Evolutionary conservation across 2,888 invertebrate species (phyloP).

Genomic region (Latrodectus hesperus): DNA sequence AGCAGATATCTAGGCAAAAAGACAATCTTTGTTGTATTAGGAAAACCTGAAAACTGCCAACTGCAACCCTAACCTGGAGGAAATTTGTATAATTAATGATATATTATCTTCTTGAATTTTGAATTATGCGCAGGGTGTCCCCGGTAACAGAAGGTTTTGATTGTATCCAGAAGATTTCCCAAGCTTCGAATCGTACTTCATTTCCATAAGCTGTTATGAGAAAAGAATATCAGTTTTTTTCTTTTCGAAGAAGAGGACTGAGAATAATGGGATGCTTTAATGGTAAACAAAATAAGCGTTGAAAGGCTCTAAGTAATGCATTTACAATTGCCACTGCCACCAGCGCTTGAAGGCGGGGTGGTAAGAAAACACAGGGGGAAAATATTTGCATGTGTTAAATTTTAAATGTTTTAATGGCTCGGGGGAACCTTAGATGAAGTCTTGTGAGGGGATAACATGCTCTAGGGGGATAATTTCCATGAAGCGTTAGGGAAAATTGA

Average conservation of each 20-base stretch:
- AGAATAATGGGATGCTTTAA: constrained; percentile 30
- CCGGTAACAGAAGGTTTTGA: constrained; percentile 49
- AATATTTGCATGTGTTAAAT: constrained; percentile 3
- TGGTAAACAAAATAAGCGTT: constrained; percentile 19
- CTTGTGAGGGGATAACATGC: not conserved
- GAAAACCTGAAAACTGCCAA: constrained; percentile 12
- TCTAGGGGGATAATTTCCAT: not conserved
- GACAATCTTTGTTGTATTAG: too few relatives aligned
- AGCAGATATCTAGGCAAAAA: too few relatives aligned
- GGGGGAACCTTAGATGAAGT: not conserved
- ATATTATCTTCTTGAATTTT: constrained; percentile 40
- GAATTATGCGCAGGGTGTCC: constrained; percentile 24
- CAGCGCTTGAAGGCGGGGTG: not conserved
- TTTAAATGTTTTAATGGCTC: constrained; percentile 5
- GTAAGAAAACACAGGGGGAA: constrained; percentile 5
- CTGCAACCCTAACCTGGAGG: constrained; percentile 15
- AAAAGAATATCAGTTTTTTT: not conserved
- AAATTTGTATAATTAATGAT: constrained; percentile 56
- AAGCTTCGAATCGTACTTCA: constrained; percentile 21
- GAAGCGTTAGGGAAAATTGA: not conserved
- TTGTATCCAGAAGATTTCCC: constrained; percentile 35
- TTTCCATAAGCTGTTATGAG: constrained; percentile 41
- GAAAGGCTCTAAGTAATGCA: constrained; percentile 21
- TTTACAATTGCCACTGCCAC: constrained; percentile 18
- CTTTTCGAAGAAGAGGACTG: not conserved